These are phyloP conservation scores for Nymphalis polychloros DNA, from an alignment of 2,888 invertebrate genomes.

Conservation along the genomic window DNA sequence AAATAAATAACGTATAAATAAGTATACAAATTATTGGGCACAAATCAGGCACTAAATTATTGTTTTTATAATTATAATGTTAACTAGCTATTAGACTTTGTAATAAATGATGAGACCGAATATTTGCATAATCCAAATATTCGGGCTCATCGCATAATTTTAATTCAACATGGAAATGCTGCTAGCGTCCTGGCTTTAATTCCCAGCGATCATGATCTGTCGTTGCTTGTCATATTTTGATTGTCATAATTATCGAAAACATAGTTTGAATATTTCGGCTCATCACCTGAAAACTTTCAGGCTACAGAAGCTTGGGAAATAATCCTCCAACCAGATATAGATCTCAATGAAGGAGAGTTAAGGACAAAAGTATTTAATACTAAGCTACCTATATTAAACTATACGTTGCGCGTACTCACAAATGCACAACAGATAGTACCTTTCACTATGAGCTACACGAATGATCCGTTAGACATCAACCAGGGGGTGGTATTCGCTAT, in stretches of 20 bases:
- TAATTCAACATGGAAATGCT: too few species aligned
- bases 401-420: slow-evolving; percentile 26
- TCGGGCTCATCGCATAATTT: too few species aligned
- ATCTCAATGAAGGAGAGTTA: slow-evolving; percentile 72
- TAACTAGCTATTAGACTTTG: too few species aligned
- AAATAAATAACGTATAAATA: too few species aligned
- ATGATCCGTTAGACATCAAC: slow-evolving; percentile 81
- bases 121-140: too few species aligned
- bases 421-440: slow-evolving; percentile 39
- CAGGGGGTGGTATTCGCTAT: slow-evolving; percentile 86
- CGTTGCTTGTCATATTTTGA: too few species aligned
- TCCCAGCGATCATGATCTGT: neutral
- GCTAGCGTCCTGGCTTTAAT: too few species aligned
- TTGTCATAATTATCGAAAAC: too few species aligned
- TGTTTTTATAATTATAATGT: too few species aligned
- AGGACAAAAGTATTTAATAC: slow-evolving; percentile 64
- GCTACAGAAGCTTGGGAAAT: slow-evolving; percentile 81
- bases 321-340: slow-evolving; percentile 78
- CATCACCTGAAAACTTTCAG: slow-evolving; percentile 27
- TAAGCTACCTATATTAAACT: slow-evolving; percentile 31
- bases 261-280: neutral
- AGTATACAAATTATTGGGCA: too few species aligned
- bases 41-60: too few species aligned
- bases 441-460: slow-evolving; percentile 68
- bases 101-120: too few species aligned